phyloP scores from a whole-genome alignment of 2,888 invertebrate species.

The Agrotis segetum region DNA sequence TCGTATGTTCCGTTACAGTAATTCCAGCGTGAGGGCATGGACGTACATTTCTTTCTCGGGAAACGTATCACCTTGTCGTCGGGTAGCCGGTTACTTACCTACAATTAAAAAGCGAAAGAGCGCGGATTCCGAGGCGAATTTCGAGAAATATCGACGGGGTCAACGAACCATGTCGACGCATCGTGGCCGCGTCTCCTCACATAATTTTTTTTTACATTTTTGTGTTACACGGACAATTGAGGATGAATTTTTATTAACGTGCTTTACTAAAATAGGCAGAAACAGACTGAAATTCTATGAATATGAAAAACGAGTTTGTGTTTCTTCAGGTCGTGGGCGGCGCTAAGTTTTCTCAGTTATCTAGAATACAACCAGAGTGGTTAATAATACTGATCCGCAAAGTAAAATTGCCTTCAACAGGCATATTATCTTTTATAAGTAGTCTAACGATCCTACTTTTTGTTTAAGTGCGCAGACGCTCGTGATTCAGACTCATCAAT shows the following conservation, averaged over 20 bases:
- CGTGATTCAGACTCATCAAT: conserved; percentile 63
- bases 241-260: conserved; percentile 74
- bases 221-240: conserved; percentile 80
- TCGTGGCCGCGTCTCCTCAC: conserved; percentile 86
- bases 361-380: not conserved
- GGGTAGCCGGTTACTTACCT: conserved; percentile 86
- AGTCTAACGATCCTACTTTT: conserved; percentile 54
- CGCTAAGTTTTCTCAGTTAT: not conserved
- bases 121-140: conserved; percentile 88
- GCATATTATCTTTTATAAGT: conserved; percentile 50
- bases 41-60: conserved; percentile 82
- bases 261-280: conserved; percentile 55
- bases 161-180: conserved; percentile 88
- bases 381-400: not conserved
- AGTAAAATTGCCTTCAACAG: conserved; percentile 26
- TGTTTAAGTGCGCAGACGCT: conserved; percentile 57
- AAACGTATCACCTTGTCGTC: conserved; percentile 88
- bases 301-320: conserved; percentile 12
- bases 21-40: conserved; percentile 81
- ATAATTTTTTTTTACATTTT: conserved; percentile 81
- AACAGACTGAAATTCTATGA: conserved; percentile 13
- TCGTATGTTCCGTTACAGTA: conserved; percentile 86
- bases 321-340: not conserved
- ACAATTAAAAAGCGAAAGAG: conserved; percentile 91
- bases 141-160: conserved; percentile 90